phyloP scores from a whole-genome alignment of 2,797 vertebrate species.

The Acridotheres tristis region DNA sequence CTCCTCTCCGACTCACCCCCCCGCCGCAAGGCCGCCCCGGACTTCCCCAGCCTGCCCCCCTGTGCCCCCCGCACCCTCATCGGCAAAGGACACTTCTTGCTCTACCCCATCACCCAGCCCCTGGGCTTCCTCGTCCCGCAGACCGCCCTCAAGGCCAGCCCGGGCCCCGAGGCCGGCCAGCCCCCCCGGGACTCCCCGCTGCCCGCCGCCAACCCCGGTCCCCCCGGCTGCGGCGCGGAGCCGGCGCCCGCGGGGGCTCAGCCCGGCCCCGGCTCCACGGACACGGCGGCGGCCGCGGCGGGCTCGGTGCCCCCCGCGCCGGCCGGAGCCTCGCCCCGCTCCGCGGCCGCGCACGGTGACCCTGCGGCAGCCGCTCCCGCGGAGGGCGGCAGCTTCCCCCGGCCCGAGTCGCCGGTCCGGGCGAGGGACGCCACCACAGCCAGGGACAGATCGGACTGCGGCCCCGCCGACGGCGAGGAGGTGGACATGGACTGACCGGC shows the following conservation, averaged over 20 bases:
- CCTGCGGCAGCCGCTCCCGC: conserved; percentile 49
- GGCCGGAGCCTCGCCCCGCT: background rate
- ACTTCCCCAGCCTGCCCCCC: conserved; percentile 85
- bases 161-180: conserved; percentile 74
- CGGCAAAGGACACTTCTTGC: conserved; percentile 94
- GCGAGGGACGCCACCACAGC: conserved; percentile 76
- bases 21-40: conserved; percentile 85
- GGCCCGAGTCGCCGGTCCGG: conserved; percentile 74
- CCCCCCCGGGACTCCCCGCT: conserved; percentile 68
- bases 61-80: conserved; percentile 88
- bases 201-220: conserved; percentile 71
- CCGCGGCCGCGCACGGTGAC: conserved; percentile 1
- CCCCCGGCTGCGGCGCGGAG: conserved; percentile 66
- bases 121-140: conserved; percentile 96
- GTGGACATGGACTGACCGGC: conserved; percentile 57
- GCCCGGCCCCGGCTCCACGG: conserved; percentile 31
- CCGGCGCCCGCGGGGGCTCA: conserved; percentile 71
- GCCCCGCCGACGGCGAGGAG: conserved; percentile 83
- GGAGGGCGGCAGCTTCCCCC: conserved; percentile 72
- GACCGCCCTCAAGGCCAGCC: conserved; percentile 83
- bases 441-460: conserved; percentile 77
- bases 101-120: conserved; percentile 96
- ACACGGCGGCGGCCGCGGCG: background rate
- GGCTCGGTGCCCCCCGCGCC: background rate
- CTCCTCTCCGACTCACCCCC: conserved; percentile 93